Evolutionary conservation across 2,113 vertebrate genomes (phyloP).

Genomic region (Proteles cristata): DNA sequence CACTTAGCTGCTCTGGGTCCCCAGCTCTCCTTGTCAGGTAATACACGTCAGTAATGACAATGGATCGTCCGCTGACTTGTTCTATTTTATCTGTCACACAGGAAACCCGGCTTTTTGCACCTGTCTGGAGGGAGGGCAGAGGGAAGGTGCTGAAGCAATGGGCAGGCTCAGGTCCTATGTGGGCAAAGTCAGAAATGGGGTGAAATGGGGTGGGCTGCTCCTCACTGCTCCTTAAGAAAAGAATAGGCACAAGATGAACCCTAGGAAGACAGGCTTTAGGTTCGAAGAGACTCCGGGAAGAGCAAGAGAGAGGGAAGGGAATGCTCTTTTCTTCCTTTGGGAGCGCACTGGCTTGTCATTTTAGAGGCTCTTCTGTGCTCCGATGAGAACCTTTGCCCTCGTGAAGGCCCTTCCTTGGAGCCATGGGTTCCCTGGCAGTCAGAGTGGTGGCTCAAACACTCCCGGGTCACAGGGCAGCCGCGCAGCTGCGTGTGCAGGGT

Average conservation of each 20-base stretch:
- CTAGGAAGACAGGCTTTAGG: neutral
- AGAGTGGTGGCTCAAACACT: neutral
- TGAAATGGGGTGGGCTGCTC: neutral
- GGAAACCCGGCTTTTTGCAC: neutral
- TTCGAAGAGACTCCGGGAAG: neutral
- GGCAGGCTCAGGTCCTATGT: neutral
- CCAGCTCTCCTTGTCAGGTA: conserved; percentile 39
- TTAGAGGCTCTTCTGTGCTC: neutral
- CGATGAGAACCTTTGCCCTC: neutral
- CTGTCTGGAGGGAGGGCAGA: no score
- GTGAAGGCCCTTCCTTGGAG: neutral
- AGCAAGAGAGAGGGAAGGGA: neutral
- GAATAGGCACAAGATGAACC: neutral
- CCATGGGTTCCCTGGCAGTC: neutral
- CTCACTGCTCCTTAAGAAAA: neutral
- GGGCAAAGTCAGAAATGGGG: no score
- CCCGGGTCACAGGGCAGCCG: neutral
- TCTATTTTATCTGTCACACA: neutral
- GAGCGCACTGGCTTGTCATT: neutral
- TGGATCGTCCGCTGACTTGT: neutral
- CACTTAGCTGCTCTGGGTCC: conserved; percentile 71
- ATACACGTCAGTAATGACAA: neutral
- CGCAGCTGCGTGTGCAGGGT: neutral
- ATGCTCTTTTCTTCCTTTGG: neutral
- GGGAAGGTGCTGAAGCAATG: neutral